These are phyloP conservation scores for Physocephala rufipes DNA, from an alignment of 2,888 invertebrate genomes.

Conservation along the genomic window DNA sequence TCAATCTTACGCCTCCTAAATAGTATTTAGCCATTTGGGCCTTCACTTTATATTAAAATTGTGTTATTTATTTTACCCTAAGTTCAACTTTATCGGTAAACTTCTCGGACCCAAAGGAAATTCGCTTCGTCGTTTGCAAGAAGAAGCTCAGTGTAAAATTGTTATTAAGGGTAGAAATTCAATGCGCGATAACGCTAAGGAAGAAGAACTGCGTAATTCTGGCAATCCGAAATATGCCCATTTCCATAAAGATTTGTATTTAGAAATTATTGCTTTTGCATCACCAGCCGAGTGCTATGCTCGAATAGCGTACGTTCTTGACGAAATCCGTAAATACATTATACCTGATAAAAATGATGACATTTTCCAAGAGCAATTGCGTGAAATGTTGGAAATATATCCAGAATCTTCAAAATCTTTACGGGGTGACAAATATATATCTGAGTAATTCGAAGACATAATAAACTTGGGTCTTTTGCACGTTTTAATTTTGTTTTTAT, in stretches of 20 bases:
- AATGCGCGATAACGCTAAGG: constrained; percentile 88
- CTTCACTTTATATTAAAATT: no score
- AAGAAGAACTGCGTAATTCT: constrained; percentile 81
- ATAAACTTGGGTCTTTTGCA: no score
- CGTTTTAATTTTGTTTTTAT: no score
- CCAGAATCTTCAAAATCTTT: constrained; percentile 59
- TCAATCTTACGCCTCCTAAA: no score
- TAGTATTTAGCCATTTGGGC: no score
- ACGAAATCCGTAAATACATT: constrained; percentile 76
- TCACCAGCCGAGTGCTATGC: constrained; percentile 88
- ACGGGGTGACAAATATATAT: no score
- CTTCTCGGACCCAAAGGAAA: constrained; percentile 93
- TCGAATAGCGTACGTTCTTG: constrained; percentile 83
- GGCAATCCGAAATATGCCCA: constrained; percentile 90
- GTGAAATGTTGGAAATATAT: constrained; percentile 81
- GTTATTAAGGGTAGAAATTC: constrained; percentile 93
- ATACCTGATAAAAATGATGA: constrained; percentile 77
- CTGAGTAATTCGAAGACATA: no score
- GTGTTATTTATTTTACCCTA: background rate
- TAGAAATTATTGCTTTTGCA: constrained; percentile 86
- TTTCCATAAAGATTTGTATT: constrained; percentile 86
- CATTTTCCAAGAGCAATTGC: constrained; percentile 83
- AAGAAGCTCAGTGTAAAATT: constrained; percentile 96
- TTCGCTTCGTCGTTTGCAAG: constrained; percentile 90
- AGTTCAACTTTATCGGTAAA: constrained; percentile 97